A percentile compares a stretch with the other conserved stretches of the same genome.
These are phyloP conservation scores for Pycnomerus fuliginosus DNA, from an alignment of 2,888 invertebrate species.

Conservation along the genomic window DNA sequence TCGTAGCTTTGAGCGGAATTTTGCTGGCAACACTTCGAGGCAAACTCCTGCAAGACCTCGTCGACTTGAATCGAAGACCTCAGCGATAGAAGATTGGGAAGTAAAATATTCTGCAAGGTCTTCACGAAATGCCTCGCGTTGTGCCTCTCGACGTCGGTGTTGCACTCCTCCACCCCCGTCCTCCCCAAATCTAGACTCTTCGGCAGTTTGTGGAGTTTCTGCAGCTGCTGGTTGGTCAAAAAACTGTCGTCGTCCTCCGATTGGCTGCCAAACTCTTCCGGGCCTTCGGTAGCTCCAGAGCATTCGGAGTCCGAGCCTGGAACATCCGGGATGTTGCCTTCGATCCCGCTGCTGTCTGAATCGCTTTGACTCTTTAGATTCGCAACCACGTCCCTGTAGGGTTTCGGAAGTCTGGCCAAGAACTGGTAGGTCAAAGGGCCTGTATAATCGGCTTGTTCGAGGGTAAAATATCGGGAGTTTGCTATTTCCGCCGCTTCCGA, in stretches of 20 bases:
- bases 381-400: conserved; percentile 74
- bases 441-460: conserved; percentile 77
- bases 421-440: conserved; percentile 85
- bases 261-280: conserved; percentile 62
- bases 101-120: conserved; percentile 69
- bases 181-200: conserved; percentile 58
- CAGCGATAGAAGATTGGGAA: conserved; percentile 74
- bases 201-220: conserved; percentile 58
- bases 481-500: conserved; percentile 63
- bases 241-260: conserved; percentile 73
- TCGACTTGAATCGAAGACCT: conserved; percentile 86
- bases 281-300: conserved; percentile 69
- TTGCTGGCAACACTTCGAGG: conserved; percentile 88
- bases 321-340: conserved; percentile 49
- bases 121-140: conserved; percentile 83
- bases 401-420: conserved; percentile 77
- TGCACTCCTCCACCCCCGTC: conserved; percentile 60
- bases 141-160: conserved; percentile 82
- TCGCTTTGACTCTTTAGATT: conserved; percentile 62
- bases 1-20: conserved; percentile 65
- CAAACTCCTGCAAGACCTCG: conserved; percentile 87
- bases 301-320: conserved; percentile 51
- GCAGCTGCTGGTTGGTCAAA: conserved; percentile 51
- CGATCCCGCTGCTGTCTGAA: conserved; percentile 61
- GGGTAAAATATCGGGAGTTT: conserved; percentile 63